Evolutionary conservation across 53 echinoderm and acorn worm species (phyloP).

Genomic region (Patiria pectinifera): DNA sequence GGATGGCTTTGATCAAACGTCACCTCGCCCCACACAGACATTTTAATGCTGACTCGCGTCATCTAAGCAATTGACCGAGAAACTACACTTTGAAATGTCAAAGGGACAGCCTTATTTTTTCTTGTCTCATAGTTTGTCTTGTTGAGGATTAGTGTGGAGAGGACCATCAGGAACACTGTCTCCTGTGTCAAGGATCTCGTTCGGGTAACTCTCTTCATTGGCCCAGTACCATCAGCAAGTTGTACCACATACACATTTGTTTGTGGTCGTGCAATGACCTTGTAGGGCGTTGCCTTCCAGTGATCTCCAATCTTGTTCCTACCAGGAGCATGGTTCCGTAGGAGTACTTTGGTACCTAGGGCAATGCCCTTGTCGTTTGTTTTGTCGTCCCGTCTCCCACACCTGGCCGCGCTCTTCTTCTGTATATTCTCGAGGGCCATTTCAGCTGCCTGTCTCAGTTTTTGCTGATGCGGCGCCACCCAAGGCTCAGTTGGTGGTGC

Average conservation of each 20-base stretch:
- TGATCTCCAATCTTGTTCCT: constrained; percentile 66
- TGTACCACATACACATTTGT: constrained; percentile 70
- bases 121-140: too few species aligned
- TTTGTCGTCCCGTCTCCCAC: constrained; percentile 4
- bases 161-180: too few species aligned
- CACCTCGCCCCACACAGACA: too few species aligned
- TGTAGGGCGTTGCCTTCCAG: constrained; percentile 66
- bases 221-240: constrained; percentile 57
- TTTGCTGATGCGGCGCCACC: background rate
- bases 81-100: too few species aligned
- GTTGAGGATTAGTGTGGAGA: too few species aligned
- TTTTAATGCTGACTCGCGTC: too few species aligned
- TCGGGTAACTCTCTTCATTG: background rate
- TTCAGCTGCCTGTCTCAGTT: background rate
- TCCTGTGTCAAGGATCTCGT: too few species aligned
- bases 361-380: constrained; percentile 29
- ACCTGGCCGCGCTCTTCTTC: constrained; percentile 9
- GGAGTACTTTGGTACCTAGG: constrained; percentile 2
- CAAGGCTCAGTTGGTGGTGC: constrained; percentile 18
- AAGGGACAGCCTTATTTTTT: too few species aligned
- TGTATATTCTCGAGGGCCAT: background rate
- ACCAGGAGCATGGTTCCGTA: constrained; percentile 35
- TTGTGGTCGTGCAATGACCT: constrained; percentile 51
- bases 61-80: too few species aligned
- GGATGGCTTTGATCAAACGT: too few species aligned